Evolutionary conservation across 2,113 vertebrate species (phyloP).

Genomic region (Strigops habroptila): DNA sequence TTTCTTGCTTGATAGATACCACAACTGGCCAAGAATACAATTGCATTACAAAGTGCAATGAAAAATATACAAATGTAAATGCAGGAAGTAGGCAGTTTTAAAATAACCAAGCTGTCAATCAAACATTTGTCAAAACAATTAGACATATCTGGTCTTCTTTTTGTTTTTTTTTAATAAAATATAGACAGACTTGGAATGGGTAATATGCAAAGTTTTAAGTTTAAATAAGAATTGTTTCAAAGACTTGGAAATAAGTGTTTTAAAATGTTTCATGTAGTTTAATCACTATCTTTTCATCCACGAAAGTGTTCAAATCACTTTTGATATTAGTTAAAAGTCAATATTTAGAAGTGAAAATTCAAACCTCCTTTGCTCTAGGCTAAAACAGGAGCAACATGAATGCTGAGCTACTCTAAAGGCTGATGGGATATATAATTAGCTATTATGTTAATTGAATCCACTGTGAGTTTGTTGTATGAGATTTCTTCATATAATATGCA

Average conservation of each 20-base stretch:
- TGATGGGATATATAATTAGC: constrained; percentile 85
- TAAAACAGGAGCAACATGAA: constrained; percentile 77
- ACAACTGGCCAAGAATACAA: constrained; percentile 57
- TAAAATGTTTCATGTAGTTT: constrained; percentile 53
- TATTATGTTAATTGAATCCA: constrained; percentile 84
- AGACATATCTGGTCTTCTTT: background rate
- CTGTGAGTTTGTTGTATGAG: constrained; percentile 79
- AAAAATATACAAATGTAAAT: constrained; percentile 26
- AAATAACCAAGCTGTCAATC: constrained; percentile 39
- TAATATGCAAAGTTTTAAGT: background rate
- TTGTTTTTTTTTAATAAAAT: background rate
- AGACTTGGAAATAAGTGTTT: constrained; percentile 37
- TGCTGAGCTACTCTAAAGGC: constrained; percentile 75
- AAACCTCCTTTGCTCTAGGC: constrained; percentile 75
- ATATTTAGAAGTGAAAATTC: constrained; percentile 77
- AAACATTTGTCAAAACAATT: constrained; percentile 34
- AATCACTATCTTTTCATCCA: constrained; percentile 70
- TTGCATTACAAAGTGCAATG: constrained; percentile 35
- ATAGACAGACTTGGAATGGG: background rate
- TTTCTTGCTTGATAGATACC: constrained; percentile 69
- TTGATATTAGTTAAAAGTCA: constrained; percentile 78
- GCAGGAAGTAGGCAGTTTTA: constrained; percentile 18
- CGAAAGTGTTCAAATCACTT: constrained; percentile 70
- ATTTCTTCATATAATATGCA: constrained; percentile 85
- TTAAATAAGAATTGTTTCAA: constrained; percentile 25